Evolutionary conservation across 2,888 invertebrate genomes (phyloP), one percentile per base, ranked within the genome.

Genomic region (Drosophila birchii): DNA sequence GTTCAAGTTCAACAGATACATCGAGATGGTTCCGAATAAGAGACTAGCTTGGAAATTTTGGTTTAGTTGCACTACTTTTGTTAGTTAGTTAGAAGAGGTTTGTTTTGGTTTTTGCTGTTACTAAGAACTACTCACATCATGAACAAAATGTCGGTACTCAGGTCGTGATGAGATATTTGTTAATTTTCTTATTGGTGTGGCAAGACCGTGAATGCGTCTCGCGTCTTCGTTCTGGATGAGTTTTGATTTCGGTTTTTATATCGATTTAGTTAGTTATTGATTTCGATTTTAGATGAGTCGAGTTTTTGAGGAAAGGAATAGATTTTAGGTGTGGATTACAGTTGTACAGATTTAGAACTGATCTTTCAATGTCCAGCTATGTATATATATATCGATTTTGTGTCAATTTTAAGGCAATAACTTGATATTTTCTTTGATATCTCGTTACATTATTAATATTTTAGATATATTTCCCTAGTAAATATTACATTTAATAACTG

Each of bases 91-190:
- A 64, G 49, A 78, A 62, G 23, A 45, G 63, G 38, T 51, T 45
- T 70, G 62, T 41, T 63, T 75, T 43, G 49, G 26, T 51, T 47
- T n/a, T 29, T 29, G 80, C 71, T 76, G 71, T 74, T 73, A 71
- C 86, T 85, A 85, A 88, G 85, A 86, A 90, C 91, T 92, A 92
- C 92, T 93, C 92, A 93, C 93, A 91, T 93, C 93, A 90, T 92
- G 92, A 89, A 93, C 86, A 90, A 92, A 93, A 91, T 93, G 92
- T 90, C 93, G 92, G 87, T 92, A 93, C 92, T 93, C 93, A 89
- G 93, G 93, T 91, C 93, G 92, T 91, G 93, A 92, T 91, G 93
- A 92, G 75, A 93, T 92, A 92, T 92, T 93, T 90, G 91, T 91
- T 89, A 93, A 86, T 92, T 92, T 93, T 92, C 93, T 91, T 87